Percentiles rank a stretch among this genome's conserved stretches.
These are phyloP conservation scores for Oryzias celebensis DNA, from an alignment of 2,113 vertebrate species.

Conservation along the genomic window DNA sequence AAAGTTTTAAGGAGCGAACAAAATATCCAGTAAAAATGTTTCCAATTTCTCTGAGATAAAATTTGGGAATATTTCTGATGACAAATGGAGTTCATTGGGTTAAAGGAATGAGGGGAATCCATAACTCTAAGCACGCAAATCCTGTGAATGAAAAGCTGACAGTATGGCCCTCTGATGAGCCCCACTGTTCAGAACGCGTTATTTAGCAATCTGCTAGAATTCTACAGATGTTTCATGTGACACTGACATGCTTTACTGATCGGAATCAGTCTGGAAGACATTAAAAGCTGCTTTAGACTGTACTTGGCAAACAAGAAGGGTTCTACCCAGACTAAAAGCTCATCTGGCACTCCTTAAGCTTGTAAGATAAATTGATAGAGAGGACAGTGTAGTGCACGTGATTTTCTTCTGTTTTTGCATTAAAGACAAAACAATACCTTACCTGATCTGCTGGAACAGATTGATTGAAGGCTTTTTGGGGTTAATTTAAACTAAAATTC, in stretches of 20 bases:
- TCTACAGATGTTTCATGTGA: constrained; percentile 35
- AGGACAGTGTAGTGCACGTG: neutral
- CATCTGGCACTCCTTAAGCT: neutral
- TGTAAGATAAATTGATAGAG: constrained; percentile 2
- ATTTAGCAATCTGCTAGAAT: constrained; percentile 35
- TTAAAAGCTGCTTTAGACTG: constrained; percentile 12
- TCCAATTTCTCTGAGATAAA: neutral
- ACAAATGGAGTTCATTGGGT: neutral
- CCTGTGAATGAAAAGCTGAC: constrained; percentile 10
- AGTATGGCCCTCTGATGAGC: constrained; percentile 34
- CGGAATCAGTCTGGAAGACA: constrained; percentile 37
- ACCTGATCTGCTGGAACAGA: neutral
- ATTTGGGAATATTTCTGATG: constrained; percentile 1
- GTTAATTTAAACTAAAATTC: too few species aligned
- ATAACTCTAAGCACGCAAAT: neutral
- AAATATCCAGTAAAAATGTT: neutral
- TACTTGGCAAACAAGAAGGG: constrained; percentile 6
- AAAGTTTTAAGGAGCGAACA: constrained; percentile 4
- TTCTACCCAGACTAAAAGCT: constrained; percentile 11
- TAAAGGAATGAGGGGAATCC: neutral
- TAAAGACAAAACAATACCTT: constrained; percentile 1
- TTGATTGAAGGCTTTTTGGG: neutral
- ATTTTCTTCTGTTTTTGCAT: constrained; percentile 4
- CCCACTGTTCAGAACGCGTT: constrained; percentile 22
- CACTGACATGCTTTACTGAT: constrained; percentile 28